These are phyloP conservation scores for Temnopleurus reevesii DNA, from an alignment of 53 echinoderm and acorn worm genomes.

Conservation along the genomic window DNA sequence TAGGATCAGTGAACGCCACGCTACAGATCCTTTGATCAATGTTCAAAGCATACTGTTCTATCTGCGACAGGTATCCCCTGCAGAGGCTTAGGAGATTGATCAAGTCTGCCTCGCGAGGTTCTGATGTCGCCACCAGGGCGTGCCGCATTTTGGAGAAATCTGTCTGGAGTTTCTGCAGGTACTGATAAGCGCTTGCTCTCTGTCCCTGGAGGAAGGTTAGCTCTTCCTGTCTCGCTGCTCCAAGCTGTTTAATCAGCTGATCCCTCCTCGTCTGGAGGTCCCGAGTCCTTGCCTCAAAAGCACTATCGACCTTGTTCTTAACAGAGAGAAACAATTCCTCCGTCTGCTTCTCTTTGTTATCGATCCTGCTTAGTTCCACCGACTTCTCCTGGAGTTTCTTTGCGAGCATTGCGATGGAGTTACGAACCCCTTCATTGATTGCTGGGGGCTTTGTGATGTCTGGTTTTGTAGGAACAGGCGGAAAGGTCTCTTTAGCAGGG, in stretches of 20 bases:
- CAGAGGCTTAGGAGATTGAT: conserved; percentile 79
- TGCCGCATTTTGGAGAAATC: conserved; percentile 86
- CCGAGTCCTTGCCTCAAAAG: conserved; percentile 73
- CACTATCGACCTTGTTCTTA: conserved; percentile 74
- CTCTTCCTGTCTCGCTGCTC: conserved; percentile 83
- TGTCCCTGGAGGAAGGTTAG: conserved; percentile 75
- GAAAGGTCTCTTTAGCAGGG: conserved; percentile 38
- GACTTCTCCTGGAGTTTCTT: conserved; percentile 82
- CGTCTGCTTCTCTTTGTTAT: conserved; percentile 71
- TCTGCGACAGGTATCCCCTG: conserved; percentile 77
- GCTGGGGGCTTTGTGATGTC: conserved; percentile 40
- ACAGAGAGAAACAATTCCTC: conserved; percentile 76
- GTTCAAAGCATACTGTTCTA: conserved; percentile 86
- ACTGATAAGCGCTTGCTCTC: conserved; percentile 87
- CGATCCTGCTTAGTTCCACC: conserved; percentile 73
- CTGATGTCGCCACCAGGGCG: conserved; percentile 59
- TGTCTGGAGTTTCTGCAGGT: conserved; percentile 79
- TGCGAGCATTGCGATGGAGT: conserved; percentile 73
- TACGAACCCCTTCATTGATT: conserved; percentile 70
- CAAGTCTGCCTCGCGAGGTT: conserved; percentile 76
- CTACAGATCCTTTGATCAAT: conserved; percentile 73
- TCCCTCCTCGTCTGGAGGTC: conserved; percentile 78
- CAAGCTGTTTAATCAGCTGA: conserved; percentile 80
- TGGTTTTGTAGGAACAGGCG: conserved; percentile 40
- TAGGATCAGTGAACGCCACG: conserved; percentile 75